Base-by-base conservation (phyloP, 2,888 invertebrate species). In the Ecliptopera silaceata region DNA sequence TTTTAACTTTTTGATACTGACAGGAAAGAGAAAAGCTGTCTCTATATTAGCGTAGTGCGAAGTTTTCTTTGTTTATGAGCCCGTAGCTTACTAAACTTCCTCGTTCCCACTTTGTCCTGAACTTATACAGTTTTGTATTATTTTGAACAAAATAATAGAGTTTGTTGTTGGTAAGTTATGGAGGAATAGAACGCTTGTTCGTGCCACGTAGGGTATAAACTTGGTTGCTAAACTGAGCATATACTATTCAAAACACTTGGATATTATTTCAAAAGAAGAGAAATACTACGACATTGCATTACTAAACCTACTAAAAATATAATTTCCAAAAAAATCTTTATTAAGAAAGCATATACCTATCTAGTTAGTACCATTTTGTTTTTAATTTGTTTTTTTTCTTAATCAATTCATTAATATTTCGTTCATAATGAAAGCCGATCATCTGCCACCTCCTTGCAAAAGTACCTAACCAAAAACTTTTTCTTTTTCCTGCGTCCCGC, bases 71-170 rank as follows among this genome's bases (percentile, higher is more conserved):
- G 34, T 34, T 42, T 52, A 10, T 13, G 44, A 32, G n/a, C 12
- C 32, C 13, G n/a, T 26, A 48, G 34, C 51, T 34, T 54, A 38
- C 41, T 13, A 63, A 61, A 59, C 56, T 63, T 56, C 39, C 59
- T 55, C 36, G 49, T 49, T 60, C 32, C 57, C 43, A 56, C 56
- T 57, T 53, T 50, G 63, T 59, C 53, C 55, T 56, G 54, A 60
- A 60, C 53, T 32, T 47, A 48, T 17, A 48, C 58, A 18, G 58
- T 56, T 59, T 58, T 43, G 54, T 63, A 15, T 39, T 46, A 38
- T 53, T 53, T 29, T 53, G 51, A 52, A 55, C 48, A 48, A n/a
- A n/a, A n/a, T 18, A 29, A 44, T 39, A 8, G 34, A 41, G 44
- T 54, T 50, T 32, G 38, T 43, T 32, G 45, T 53, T 46, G 10